Evolutionary conservation across 2,113 vertebrate genomes (phyloP), one percentile per base, ranked within the genome.

Genomic region (Cheirogaleus medius): DNA sequence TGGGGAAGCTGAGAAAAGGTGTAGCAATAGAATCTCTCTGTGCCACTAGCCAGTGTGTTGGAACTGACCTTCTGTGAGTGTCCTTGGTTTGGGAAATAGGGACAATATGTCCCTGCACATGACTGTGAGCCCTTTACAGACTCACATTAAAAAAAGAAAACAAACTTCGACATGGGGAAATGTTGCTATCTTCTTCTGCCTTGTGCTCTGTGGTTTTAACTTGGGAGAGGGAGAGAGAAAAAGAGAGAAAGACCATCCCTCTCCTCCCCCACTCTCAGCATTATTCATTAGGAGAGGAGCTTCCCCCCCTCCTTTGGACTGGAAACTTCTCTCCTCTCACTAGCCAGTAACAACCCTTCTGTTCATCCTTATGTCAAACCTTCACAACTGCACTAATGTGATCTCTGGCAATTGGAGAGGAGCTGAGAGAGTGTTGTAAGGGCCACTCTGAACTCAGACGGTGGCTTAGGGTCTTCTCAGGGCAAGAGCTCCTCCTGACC

Each of bases 291-390:
- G 97, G 96, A 97, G 96, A 98, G 95, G 91, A 94, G n/a, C 98
- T 98, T 98, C 97, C 97, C 92, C 97, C 6, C 39, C 47, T 96
- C 94, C 96, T 96, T 98, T 98, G 98, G 98, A 98, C 94, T 95
- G 98, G 95, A 98, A 98, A 98, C 96, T 97, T 97, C 87, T 98
- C 98, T 99, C 96, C 98, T 98, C 96, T 98, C 97, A 97, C 94
- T 98, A 98, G 98, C 98, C 98, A 98, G 98, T 98, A 98, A 98
- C 98, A 98, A 91, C 98, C 98, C 98, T 98, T 99, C 98, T 99
- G 98, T 98, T 99, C 98, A 94, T 98, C 99, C 98, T 98, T 98
- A 98, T 98, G 98, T 98, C 98, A 98, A 73, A 98, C 97, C 97
- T 95, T 97, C 97, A 97, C 97, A 98, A 93, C 74, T 56, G 96